These are phyloP conservation scores for Bicyclus anynana DNA, from an alignment of 1,140 invertebrate species.

Conservation along the genomic window DNA sequence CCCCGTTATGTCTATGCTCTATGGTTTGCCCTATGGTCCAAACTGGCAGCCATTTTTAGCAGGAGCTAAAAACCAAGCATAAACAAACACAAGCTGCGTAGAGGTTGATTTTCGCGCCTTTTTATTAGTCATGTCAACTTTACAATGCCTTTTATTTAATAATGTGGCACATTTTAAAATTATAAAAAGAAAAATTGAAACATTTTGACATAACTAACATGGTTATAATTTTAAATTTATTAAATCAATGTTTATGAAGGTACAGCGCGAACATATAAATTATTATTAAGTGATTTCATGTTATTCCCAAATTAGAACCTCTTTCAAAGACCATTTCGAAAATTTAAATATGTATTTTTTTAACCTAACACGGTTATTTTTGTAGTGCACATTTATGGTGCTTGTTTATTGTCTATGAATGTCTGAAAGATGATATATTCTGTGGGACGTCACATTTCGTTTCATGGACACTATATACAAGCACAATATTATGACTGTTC, in stretches of 20 bases:
- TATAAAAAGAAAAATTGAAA: too few species aligned
- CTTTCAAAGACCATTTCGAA: background rate
- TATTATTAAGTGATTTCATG: background rate
- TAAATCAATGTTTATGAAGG: background rate
- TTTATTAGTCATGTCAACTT: constrained; percentile 17
- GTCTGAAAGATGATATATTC: too few species aligned
- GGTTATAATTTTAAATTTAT: background rate
- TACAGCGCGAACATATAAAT: background rate
- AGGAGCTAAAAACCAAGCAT: constrained; percentile 52
- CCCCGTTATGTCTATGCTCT: background rate
- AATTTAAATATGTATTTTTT: background rate
- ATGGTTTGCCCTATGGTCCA: constrained; percentile 6
- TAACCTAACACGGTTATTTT: too few species aligned
- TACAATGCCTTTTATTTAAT: too few species aligned
- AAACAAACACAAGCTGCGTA: constrained; percentile 59
- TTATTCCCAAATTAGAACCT: background rate
- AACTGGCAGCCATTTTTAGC: constrained; percentile 26
- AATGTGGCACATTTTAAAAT: too few species aligned
- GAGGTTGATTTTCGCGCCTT: constrained; percentile 26
- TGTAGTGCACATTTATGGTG: too few species aligned
- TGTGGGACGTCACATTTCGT: too few species aligned
- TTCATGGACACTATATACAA: too few species aligned
- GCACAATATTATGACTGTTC: too few species aligned
- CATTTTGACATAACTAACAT: constrained; percentile 13
- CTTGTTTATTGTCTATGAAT: too few species aligned